Conservation (phyloP, 1,140 invertebrate species). For the Tyrophagus putrescentiae region DNA sequence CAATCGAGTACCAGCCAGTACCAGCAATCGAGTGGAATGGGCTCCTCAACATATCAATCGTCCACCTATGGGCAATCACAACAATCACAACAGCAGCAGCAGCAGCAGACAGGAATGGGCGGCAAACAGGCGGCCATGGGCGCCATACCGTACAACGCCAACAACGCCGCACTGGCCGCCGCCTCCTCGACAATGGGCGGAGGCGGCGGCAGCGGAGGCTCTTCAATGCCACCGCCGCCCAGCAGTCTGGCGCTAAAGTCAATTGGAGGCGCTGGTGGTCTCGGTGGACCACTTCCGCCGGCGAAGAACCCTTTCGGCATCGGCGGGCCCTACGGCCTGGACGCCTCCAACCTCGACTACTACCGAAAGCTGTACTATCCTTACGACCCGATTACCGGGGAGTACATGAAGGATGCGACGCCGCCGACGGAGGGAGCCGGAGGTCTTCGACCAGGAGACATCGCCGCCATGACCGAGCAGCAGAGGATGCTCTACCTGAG, state of each 20-base stretch:
- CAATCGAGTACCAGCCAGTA: neutral
- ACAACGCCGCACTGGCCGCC: no score
- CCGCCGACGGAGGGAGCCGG: neutral
- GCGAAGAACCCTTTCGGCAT: slow-evolving; percentile 2
- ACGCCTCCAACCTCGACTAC: neutral
- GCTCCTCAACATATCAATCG: no score
- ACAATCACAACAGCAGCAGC: neutral
- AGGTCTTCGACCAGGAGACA: neutral
- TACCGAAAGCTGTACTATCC: slow-evolving; percentile 14
- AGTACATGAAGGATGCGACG: slow-evolving; percentile 15
- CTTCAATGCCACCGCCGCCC: neutral
- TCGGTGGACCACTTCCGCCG: no score
- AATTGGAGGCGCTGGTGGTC: no score
- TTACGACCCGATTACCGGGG: slow-evolving; percentile 14
- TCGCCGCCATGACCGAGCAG: neutral
- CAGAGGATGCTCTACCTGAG: no score
- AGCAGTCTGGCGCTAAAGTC: neutral
- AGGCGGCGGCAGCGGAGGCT: no score
- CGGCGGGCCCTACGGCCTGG: slow-evolving; percentile 1
- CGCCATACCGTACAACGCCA: neutral
- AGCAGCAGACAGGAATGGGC: neutral
- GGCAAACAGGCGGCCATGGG: neutral
- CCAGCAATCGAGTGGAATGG: neutral
- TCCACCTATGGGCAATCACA: no score
- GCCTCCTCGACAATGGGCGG: no score